Evolutionary conservation across 1,140 invertebrate species (phyloP), one percentile per base, ranked within the genome.

Genomic region (Oryzaephilus surinamensis): DNA sequence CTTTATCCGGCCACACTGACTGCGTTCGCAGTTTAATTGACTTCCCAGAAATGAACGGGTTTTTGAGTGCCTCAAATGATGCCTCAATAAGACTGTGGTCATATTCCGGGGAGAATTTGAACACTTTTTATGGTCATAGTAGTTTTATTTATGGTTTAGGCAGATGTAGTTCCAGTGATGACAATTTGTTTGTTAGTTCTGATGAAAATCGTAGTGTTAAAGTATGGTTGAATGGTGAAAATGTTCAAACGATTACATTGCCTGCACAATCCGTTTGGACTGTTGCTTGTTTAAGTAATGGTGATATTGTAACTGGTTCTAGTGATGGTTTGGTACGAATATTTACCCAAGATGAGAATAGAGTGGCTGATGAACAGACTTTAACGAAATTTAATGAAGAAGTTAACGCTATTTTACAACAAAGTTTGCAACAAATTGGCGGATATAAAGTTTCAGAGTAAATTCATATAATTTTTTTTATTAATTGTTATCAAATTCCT

Each of bases 241-340:
- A 77, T 50, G 56, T 69, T 16, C 75, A 91, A 52, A 79, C 81
- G 0, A 77, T 97, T 16, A 56, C 70, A 10, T 67, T 95, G 33
- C 92, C 94, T 0, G 77, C 82, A 1, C 78, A 85, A 34, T 90
- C 88, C 13, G 77, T 97, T 5, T 98, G 95, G 95, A 76, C 77
- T 30, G 80, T 95, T 0, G 71, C 77, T 35, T 73, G 77, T 39
- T 60, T 97, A 11, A 52, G 67, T 3, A 95, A 96, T 67, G 82
- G 81, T 7, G 92, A 97, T 64, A 76, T 98, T 55, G 86, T 86
- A n/a, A 78, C 85, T 42, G 94, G 90, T 43, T 52, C 43, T 45
- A 93, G 87, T 64, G 92, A 97, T 66, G 88, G 86, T 1, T 56
- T 83, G 0, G 71, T 95, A 0, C 71, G 92, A 39, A 74, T 97